phyloP scores from a whole-genome alignment of 2,797 vertebrate genomes.

The Gobio occitaniae region DNA sequence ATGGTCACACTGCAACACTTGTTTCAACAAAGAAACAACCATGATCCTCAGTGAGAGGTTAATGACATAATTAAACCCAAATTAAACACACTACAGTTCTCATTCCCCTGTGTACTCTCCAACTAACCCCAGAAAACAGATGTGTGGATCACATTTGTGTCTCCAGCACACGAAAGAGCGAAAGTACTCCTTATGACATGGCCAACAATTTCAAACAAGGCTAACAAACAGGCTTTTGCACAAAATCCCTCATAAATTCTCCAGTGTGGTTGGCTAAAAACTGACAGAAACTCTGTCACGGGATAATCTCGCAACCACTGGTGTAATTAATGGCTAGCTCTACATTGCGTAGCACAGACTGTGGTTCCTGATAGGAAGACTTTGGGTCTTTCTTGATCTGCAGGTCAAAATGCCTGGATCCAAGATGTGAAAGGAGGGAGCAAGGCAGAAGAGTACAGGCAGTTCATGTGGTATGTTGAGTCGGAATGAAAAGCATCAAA shows the following conservation, averaged over 20 bases:
- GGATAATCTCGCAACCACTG: conserved; percentile 71
- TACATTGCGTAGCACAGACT: conserved; percentile 45
- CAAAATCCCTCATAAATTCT: conserved; percentile 41
- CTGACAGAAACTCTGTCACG: conserved; percentile 54
- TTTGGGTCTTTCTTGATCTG: conserved; percentile 34
- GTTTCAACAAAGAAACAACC: conserved; percentile 11
- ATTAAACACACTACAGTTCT: conserved; percentile 23
- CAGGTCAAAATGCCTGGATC: conserved; percentile 30
- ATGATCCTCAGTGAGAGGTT: conserved; percentile 13
- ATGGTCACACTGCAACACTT: neutral
- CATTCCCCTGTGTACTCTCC: conserved; percentile 33
- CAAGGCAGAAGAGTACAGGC: conserved; percentile 37
- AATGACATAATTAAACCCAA: conserved; percentile 43
- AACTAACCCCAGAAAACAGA: conserved; percentile 47
- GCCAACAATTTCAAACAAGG: conserved; percentile 39
- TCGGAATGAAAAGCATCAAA: conserved; percentile 64
- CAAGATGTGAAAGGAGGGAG: conserved; percentile 36
- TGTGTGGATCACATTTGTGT: conserved; percentile 45
- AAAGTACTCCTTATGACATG: conserved; percentile 27
- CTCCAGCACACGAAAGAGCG: conserved; percentile 36
- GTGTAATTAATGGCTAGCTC: conserved; percentile 57
- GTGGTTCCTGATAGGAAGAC: conserved; percentile 46
- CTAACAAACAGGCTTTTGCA: conserved; percentile 37
- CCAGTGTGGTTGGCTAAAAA: conserved; percentile 19
- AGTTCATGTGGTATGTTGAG: conserved; percentile 64